These are phyloP conservation scores for Anas flavirostris DNA, from an alignment of 2,797 vertebrate species.

Conservation along the genomic window DNA sequence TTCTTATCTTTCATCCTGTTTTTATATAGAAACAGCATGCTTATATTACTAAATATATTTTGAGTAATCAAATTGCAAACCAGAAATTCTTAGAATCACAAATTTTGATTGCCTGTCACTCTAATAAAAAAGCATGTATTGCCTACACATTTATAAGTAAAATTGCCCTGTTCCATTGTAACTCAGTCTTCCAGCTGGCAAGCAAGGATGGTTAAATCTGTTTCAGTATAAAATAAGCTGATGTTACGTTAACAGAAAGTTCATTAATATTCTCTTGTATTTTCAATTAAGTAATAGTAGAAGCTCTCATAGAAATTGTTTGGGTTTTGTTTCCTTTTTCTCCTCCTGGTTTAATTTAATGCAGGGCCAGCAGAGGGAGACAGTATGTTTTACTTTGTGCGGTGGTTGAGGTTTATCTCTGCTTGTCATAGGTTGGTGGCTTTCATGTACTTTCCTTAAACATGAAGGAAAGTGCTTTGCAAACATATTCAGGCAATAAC, in stretches of 20 bases:
- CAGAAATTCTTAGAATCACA: neutral
- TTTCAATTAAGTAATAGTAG: neutral
- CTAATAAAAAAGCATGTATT: neutral
- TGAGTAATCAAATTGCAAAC: neutral
- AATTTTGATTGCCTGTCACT: neutral
- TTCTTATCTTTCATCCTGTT: neutral
- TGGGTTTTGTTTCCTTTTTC: neutral
- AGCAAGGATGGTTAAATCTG: neutral
- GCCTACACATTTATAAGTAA: neutral
- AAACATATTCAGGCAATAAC: neutral
- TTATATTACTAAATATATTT: neutral
- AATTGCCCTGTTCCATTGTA: neutral
- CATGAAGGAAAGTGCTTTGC: neutral
- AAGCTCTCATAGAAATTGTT: neutral
- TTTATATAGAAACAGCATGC: neutral
- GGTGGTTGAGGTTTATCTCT: neutral
- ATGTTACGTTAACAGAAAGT: neutral
- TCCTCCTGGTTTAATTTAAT: neutral
- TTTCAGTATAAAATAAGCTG: neutral
- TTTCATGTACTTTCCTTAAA: neutral
- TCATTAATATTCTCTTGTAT: neutral
- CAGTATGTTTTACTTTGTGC: conserved; percentile 2
- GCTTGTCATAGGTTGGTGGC: neutral
- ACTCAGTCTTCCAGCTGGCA: neutral
- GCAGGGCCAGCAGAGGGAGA: conserved; percentile 57